These are phyloP conservation scores for Drosophila watanabei DNA, from an alignment of 1,140 invertebrate genomes.

Conservation along the genomic window DNA sequence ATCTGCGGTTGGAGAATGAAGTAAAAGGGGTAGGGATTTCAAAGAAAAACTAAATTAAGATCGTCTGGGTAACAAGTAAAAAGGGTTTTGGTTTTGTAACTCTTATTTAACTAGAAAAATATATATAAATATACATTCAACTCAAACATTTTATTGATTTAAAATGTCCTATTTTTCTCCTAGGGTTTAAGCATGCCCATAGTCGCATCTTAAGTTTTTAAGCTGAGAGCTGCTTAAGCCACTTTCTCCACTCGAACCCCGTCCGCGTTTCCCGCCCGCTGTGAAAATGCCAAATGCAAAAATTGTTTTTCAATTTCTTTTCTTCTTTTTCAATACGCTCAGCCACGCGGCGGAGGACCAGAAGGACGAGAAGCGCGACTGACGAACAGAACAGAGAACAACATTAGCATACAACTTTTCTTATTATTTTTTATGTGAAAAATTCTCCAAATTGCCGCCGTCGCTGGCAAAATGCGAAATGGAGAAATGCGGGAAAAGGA, in stretches of 20 bases:
- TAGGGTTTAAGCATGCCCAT: neutral
- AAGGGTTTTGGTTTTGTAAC: neutral
- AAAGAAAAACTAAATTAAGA: neutral
- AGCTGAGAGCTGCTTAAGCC: slow-evolving; percentile 40
- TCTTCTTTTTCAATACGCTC: slow-evolving; percentile 69
- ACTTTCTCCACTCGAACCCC: slow-evolving; percentile 28
- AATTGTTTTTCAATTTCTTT: slow-evolving; percentile 84
- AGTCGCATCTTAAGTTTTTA: slow-evolving; percentile 47
- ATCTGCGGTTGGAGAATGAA: slow-evolving; percentile 28
- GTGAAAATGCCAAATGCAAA: slow-evolving; percentile 78
- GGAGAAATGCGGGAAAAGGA: slow-evolving; percentile 39
- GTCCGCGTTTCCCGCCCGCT: slow-evolving; percentile 29
- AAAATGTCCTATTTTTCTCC: neutral
- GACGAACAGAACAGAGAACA: slow-evolving; percentile 43
- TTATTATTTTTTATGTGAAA: slow-evolving; percentile 85
- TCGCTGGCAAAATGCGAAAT: slow-evolving; percentile 33
- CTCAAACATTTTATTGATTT: neutral
- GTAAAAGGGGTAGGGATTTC: neutral
- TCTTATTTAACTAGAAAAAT: no score
- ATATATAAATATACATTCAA: neutral
- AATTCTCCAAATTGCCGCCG: slow-evolving; percentile 66
- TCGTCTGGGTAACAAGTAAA: neutral
- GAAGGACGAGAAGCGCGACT: slow-evolving; percentile 7
- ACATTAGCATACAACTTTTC: slow-evolving; percentile 84
- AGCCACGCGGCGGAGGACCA: slow-evolving; percentile 20